phyloP scores from a whole-genome alignment of 23 tunicate genomes.

The Halocynthia roretzi region DNA sequence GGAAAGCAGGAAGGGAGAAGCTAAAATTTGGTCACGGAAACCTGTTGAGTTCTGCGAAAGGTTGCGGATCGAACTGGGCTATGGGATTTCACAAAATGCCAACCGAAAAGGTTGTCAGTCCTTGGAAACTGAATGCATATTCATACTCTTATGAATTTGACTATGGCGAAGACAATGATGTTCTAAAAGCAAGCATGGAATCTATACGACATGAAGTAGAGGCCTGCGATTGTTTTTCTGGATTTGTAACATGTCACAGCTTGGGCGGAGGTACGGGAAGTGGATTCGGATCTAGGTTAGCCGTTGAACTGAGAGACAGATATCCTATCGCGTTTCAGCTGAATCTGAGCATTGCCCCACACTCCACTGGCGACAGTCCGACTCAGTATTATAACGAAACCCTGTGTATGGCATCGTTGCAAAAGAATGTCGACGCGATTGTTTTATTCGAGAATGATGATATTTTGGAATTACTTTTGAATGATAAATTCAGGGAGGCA shows the following conservation, averaged over 20 bases:
- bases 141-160: constrained; percentile 29
- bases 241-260: constrained; percentile 60
- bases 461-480: constrained; percentile 8
- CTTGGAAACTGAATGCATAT: constrained; percentile 27
- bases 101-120: constrained; percentile 17
- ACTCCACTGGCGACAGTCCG: constrained; percentile 67
- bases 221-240: constrained; percentile 78
- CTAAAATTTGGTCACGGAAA: constrained; percentile 34
- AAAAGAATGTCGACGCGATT: constrained; percentile 65
- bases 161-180: constrained; percentile 37
- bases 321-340: constrained; percentile 78
- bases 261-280: constrained; percentile 89
- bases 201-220: constrained; percentile 65
- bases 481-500: background rate
- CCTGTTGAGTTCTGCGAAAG: constrained; percentile 42
- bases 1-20: background rate
- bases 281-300: constrained; percentile 73
- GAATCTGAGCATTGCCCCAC: constrained; percentile 34
- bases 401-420: constrained; percentile 47
- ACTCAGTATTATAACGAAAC: constrained; percentile 82
- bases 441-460: constrained; percentile 68
- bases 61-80: constrained; percentile 93
- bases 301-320: constrained; percentile 46
- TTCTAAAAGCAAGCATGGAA: constrained; percentile 56
- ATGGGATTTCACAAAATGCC: constrained; percentile 55